Base-by-base conservation (phyloP, 2,888 invertebrate genomes). In the Drosophila kokeensis region DNA sequence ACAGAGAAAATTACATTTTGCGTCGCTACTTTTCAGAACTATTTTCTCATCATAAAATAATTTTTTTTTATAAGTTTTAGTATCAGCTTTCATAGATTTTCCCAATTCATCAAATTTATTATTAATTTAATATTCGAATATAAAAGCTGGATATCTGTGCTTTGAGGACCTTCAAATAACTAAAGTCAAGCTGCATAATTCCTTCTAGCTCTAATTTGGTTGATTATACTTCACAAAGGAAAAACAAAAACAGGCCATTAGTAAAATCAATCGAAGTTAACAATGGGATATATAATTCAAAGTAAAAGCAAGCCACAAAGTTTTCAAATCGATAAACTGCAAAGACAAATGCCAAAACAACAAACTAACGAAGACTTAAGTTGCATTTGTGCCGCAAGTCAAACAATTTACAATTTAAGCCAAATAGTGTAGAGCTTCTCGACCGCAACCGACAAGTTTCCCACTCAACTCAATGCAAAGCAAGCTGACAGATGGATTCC, bases 231-330 rank as follows among this genome's bases (percentile, higher is more conserved):
- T 36, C 11, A 52, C 32, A 32, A 15, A 2, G 21, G 4, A 21
- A 18, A 29, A 49, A 40, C 32, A 4, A 66, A 49, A 61, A 40
- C 6, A 48, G 27, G 27, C 49, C 53, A 58, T 75, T 63, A 59
- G 45, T 24, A 60, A 52, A 69, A 60, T 24, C 64, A 61, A 76
- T 76, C 29, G n/a, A 53, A 18, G 38, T 34, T 52, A 50, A 69
- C 64, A 64, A 53, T 45, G 54, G 4, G 4, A 57, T 50, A 49
- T 61, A 53, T 36, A 53, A 30, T 48, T 54, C 4, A 11, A 30
- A 40, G 30, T 38, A 13, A 5, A 3, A 40, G 30, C 32, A 54
- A 32, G 24, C 53, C 48, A 32, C 65, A 45, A 66, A 45, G 64
- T 63, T 74, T 63, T 59, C 63, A 45, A 63, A 50, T 60, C 40